Base-by-base conservation (phyloP, 35 echinoderm and acorn worm genomes). In the Stichopus chloronotus region DNA sequence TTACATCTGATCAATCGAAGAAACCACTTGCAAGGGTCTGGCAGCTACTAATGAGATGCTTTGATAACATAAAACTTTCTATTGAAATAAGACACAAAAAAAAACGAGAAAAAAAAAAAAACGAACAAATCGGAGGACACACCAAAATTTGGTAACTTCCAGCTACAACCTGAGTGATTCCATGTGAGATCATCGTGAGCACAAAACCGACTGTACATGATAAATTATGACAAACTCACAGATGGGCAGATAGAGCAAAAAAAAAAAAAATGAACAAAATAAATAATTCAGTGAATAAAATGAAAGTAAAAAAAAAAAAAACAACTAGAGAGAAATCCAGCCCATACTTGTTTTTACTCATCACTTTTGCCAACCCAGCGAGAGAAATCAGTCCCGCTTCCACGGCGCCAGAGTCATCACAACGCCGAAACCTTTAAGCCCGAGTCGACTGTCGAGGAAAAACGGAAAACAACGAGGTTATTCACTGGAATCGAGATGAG, bases 171-270 rank as follows among this genome's bases (percentile, higher is more conserved):
- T 72, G 68, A 72, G 68, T 72, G 68, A 72, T 72, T 72, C 68
- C 68, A 72, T 72, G 6, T 5, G 21, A 12, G 68, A 72, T 72
- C 9, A 72, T 72, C 21, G 68, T 19, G 68, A 72, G 68, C 68
- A 72, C 11, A 72, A 19, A 72, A 12, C 21, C 16, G 68, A 72
- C 68, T 72, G 68, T 72, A 72, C 68, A 72, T n/a, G 68, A 19
- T 72, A 72, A 72, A 72, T 72, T 72, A 72, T 72, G 21, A 72
- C 10, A n/a, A n/a, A 19, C 68, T 72, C 68, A 72, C 68, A 16
- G 68, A 72, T 72, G 68, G n/a, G 68, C 68, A 72, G 68, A 72
- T 19, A 72, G 68, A n/a, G 68, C 68, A 72, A 72, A 63, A 63
- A 63, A 23, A 72, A 13, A 72, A 17, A n/a, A 19, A 17, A n/a